Base-by-base conservation (phyloP, 2,113 vertebrate species). In the Pollimyrus isidori region DNA sequence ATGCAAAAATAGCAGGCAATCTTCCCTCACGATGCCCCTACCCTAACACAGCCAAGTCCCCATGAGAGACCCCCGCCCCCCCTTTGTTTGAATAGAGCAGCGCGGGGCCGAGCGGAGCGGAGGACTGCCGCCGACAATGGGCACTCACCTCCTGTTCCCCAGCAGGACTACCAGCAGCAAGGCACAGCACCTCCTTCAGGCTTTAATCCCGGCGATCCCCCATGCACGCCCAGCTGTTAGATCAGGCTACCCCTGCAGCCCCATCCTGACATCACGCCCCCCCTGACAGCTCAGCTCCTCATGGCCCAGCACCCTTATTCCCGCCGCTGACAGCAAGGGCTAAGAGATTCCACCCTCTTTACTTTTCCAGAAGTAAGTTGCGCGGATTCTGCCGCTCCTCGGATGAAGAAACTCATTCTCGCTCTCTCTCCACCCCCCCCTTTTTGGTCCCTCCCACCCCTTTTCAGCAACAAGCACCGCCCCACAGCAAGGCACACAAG, bases 321-420 rank as follows among this genome's bases (percentile, higher is more conserved):
- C 86, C 88, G 39, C 80, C 39, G 42, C 56, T 48, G 39, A 90
- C 62, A 52, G 76, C 23, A 69, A 49, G 21, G 48, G 30, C 86
- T 11, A 15, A 90, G 45, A 90, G 84, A 46, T 82, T 83, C 65
- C 87, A 69, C 17, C 86, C 50, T 90, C 90, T 92, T 91, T 90
- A 88, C 90, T 90, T 90, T 91, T 76, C 46, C 58, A 89, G 65
- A 92, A 90, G 65, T 46, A 83, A 88, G 53, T 90, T 87, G n/a
- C 89, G 53, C 52, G 23, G 35, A 62, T 86, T 53, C 56, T 88
- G 65, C 88, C 39, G 87, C 80, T 90, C 48, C 56, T 52, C 84
- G 87, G 73, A 90, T 91, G 86, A 91, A 89, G 90, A 92, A 92
- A 91, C 90, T 91, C 90, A 87, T 89, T 91, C 90, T 91, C 56